Percentiles rank a stretch among this genome's conserved stretches.
Evolutionary conservation across 2,888 invertebrate species (phyloP).

Genomic region (Seira ritae): DNA sequence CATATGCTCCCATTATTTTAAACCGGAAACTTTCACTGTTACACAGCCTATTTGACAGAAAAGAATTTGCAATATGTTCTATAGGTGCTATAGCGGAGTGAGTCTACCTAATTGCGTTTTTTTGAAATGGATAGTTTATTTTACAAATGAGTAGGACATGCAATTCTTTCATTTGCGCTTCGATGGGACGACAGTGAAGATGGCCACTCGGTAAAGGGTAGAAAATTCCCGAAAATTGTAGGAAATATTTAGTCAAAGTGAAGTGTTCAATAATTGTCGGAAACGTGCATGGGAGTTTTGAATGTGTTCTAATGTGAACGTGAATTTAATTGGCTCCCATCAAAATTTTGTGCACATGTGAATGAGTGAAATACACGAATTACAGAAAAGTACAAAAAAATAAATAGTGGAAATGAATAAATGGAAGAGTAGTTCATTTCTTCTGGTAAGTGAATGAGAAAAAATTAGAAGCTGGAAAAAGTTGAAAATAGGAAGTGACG

Average conservation of each 20-base stretch:
- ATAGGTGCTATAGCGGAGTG: neutral
- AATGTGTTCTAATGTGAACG: too few relatives aligned
- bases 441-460: constrained; percentile 47
- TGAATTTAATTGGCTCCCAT: constrained; percentile 28
- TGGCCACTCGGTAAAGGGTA: constrained; percentile 2
- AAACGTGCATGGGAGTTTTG: too few relatives aligned
- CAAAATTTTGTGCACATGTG: neutral
- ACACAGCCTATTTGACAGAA: constrained; percentile 58
- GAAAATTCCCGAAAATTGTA: neutral
- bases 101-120: neutral
- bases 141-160: constrained; percentile 17
- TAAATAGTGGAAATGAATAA: constrained; percentile 40
- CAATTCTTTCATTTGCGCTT: constrained; percentile 43
- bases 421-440: constrained; percentile 51
- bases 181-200: constrained; percentile 29
- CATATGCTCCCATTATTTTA: constrained; percentile 66
- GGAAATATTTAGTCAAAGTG: too few relatives aligned
- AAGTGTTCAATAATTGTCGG: too few relatives aligned
- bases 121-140: constrained; percentile 31
- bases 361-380: neutral
- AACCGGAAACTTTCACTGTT: constrained; percentile 70
- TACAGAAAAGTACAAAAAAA: neutral
- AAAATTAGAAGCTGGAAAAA: too few relatives aligned
- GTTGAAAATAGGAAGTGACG: too few relatives aligned
- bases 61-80: neutral